Percentiles rank a stretch among this genome's conserved stretches.
phyloP scores from a whole-genome alignment of 2,797 vertebrate species.

The Oreortyx pictus region DNA sequence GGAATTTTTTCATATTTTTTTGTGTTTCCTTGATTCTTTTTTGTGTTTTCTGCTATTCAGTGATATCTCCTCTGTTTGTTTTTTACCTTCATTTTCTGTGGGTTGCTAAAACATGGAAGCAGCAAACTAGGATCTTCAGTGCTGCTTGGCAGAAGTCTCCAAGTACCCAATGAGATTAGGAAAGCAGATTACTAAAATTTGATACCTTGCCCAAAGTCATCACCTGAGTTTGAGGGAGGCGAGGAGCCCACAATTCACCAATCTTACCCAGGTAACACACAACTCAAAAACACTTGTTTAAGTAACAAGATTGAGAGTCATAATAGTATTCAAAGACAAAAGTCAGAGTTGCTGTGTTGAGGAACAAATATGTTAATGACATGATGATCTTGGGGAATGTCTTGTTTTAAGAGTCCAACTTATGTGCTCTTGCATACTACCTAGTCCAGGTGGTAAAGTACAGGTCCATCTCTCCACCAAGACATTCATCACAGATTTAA shows the following conservation, averaged over 20 bases:
- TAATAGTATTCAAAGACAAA: background rate
- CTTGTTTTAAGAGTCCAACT: no score
- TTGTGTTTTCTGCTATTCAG: background rate
- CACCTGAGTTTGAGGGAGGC: background rate
- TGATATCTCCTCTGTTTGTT: accelerated
- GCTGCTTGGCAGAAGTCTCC: background rate
- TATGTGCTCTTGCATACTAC: background rate
- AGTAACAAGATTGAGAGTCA: background rate
- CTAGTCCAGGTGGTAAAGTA: background rate
- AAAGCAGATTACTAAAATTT: background rate
- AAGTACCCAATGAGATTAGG: background rate
- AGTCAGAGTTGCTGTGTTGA: background rate
- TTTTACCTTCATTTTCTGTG: background rate
- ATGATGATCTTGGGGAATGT: background rate
- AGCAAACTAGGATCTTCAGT: background rate
- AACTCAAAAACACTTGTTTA: background rate
- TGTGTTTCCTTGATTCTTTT: background rate
- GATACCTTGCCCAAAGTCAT: background rate
- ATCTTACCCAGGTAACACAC: background rate
- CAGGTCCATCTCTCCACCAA: background rate
- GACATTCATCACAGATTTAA: background rate
- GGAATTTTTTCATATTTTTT: background rate
- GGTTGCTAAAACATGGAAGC: background rate
- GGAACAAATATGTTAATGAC: background rate
- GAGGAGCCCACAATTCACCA: background rate